phyloP scores from a whole-genome alignment of 2,888 invertebrate genomes.

The Erebia palarica region DNA sequence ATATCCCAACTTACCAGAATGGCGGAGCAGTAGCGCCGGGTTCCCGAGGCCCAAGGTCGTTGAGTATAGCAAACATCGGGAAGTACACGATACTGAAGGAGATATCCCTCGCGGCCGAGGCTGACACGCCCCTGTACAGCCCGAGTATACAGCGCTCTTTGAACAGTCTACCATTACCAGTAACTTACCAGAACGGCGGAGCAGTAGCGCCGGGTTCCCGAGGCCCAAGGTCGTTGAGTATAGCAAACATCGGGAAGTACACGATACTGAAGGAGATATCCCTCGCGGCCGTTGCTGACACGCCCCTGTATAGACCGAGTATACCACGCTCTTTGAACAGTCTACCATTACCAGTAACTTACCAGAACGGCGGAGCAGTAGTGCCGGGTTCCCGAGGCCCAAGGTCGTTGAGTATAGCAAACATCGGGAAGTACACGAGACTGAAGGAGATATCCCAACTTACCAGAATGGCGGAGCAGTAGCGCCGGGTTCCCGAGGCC shows the following conservation, averaged over 20 bases:
- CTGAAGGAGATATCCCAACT: too few relatives aligned
- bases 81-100: too few relatives aligned
- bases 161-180: slow-evolving; percentile 74
- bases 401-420: slow-evolving; percentile 94
- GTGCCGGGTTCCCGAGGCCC: slow-evolving; percentile 89
- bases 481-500: too few relatives aligned
- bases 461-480: too few relatives aligned
- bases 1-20: too few relatives aligned
- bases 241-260: too few relatives aligned
- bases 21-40: too few relatives aligned
- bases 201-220: too few relatives aligned
- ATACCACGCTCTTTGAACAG: slow-evolving; percentile 86
- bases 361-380: slow-evolving; percentile 91
- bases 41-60: too few relatives aligned
- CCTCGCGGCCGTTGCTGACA: slow-evolving; percentile 94
- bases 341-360: slow-evolving; percentile 61
- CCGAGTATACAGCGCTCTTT: slow-evolving; percentile 94
- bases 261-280: slow-evolving; percentile 98
- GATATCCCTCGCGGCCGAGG: slow-evolving; percentile 96
- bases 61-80: too few relatives aligned
- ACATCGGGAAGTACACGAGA: slow-evolving; percentile 97
- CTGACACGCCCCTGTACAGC: slow-evolving; percentile 91
- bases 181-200: too few relatives aligned
- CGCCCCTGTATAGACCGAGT: slow-evolving; percentile 92
- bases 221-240: too few relatives aligned